These are phyloP conservation scores for Apotomis capreana DNA, from an alignment of 2,888 invertebrate species.

Conservation along the genomic window DNA sequence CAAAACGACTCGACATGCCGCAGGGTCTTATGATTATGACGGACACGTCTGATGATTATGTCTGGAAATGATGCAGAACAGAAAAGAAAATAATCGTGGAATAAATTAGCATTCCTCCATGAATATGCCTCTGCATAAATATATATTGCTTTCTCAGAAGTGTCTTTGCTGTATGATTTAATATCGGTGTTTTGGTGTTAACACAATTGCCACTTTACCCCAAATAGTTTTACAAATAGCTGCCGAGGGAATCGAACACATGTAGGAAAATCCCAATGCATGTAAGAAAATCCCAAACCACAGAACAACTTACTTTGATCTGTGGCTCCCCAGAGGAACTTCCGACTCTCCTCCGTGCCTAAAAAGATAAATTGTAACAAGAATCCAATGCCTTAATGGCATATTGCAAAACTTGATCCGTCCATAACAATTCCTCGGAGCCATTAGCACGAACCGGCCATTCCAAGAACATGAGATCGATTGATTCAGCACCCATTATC, in stretches of 20 bases:
- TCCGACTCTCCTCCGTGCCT: background rate
- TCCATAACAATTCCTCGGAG: slow-evolving; percentile 16
- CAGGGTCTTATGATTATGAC: background rate
- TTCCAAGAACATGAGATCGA: slow-evolving; percentile 33
- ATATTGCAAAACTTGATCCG: slow-evolving; percentile 18
- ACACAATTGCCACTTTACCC: no score
- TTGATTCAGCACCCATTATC: slow-evolving; percentile 29
- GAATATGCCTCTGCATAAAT: no score
- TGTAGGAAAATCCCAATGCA: no score
- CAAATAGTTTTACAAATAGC: no score
- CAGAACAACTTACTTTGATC: no score
- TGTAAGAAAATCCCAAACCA: no score
- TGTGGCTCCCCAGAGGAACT: background rate
- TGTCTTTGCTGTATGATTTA: background rate
- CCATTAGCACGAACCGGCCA: slow-evolving; percentile 27
- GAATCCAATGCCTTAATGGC: slow-evolving; percentile 8
- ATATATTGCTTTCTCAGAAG: no score
- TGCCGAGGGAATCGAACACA: no score
- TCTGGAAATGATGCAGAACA: slow-evolving; percentile 3
- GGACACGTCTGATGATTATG: slow-evolving; percentile 6
- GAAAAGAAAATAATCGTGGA: background rate
- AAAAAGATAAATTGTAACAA: slow-evolving; percentile 12
- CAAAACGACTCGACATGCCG: slow-evolving; percentile 1
- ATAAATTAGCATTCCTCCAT: background rate
- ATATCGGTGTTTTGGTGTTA: background rate